Conservation (phyloP, 2,113 vertebrate genomes). For the Oreamnos americanus region DNA sequence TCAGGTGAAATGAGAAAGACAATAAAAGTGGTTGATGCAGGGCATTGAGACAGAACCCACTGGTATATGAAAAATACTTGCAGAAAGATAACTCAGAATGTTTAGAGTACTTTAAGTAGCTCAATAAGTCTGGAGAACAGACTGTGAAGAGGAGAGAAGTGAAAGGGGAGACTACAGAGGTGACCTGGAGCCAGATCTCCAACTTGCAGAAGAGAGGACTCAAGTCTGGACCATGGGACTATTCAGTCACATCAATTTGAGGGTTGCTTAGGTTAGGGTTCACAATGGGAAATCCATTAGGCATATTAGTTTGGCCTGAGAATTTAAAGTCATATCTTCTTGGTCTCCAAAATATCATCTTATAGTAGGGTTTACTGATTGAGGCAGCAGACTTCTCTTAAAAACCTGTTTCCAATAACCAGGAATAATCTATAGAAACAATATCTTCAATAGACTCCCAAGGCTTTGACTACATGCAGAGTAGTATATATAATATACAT, state of each 20-base stretch:
- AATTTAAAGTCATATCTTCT: neutral
- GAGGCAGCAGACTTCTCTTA: neutral
- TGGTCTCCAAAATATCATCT: neutral
- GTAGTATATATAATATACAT: neutral
- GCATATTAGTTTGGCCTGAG: neutral
- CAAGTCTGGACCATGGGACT: neutral
- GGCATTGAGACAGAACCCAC: neutral
- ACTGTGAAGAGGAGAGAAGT: neutral
- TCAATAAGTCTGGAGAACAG: neutral
- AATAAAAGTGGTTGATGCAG: neutral
- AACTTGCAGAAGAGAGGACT: neutral
- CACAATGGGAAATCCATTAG: neutral
- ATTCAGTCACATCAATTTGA: neutral
- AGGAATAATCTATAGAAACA: neutral
- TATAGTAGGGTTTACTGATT: neutral
- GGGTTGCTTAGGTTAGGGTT: neutral
- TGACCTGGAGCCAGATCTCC: neutral
- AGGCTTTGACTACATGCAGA: neutral
- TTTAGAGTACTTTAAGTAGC: neutral
- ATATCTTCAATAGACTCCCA: neutral
- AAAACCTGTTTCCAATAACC: neutral
- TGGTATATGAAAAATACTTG: neutral
- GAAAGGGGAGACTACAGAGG: neutral
- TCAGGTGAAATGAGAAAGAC: neutral
- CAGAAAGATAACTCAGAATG: neutral